A percentile compares a stretch with the other conserved stretches of the same genome.
Evolutionary conservation across 2,888 invertebrate genomes (phyloP).

Genomic region (Heliconius aoede): DNA sequence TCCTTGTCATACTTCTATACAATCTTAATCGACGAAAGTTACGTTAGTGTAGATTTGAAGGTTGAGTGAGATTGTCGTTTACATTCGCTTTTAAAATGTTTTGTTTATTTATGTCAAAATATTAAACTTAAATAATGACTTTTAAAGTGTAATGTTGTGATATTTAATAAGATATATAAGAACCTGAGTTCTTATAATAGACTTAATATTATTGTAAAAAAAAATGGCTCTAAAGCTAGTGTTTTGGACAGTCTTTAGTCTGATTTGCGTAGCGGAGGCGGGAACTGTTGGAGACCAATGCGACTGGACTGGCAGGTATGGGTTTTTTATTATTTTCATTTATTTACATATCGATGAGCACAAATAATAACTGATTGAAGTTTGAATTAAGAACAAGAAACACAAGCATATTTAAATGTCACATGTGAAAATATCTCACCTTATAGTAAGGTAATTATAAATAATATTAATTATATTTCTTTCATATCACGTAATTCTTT

Average conservation of each 20-base stretch:
- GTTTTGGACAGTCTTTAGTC: conserved; percentile 74
- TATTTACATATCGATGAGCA: conserved; percentile 6
- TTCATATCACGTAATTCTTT: background rate
- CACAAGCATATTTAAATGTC: background rate
- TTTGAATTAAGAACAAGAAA: too few species aligned
- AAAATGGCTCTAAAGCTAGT: conserved; percentile 65
- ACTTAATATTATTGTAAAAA: conserved; percentile 48
- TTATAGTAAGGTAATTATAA: background rate
- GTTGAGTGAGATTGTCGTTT: conserved; percentile 50
- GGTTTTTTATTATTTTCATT: conserved; percentile 49
- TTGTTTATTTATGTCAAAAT: conserved; percentile 55
- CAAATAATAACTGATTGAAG: background rate
- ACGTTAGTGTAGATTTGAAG: conserved; percentile 61
- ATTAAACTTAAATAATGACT: conserved; percentile 47
- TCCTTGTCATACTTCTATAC: conserved; percentile 54
- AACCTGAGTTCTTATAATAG: conserved; percentile 54
- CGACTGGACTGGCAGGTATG: conserved; percentile 88
- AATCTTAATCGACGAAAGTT: conserved; percentile 27
- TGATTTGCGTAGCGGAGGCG: conserved; percentile 76
- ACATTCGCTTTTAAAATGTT: conserved; percentile 55
- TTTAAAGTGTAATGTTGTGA: conserved; percentile 49
- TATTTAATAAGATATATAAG: too few species aligned
- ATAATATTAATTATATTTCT: background rate
- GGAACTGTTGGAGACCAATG: conserved; percentile 86
- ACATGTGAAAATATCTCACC: too few species aligned